These are phyloP conservation scores for Ahaetulla prasina DNA, from an alignment of 2,113 vertebrate genomes.

Conservation along the genomic window DNA sequence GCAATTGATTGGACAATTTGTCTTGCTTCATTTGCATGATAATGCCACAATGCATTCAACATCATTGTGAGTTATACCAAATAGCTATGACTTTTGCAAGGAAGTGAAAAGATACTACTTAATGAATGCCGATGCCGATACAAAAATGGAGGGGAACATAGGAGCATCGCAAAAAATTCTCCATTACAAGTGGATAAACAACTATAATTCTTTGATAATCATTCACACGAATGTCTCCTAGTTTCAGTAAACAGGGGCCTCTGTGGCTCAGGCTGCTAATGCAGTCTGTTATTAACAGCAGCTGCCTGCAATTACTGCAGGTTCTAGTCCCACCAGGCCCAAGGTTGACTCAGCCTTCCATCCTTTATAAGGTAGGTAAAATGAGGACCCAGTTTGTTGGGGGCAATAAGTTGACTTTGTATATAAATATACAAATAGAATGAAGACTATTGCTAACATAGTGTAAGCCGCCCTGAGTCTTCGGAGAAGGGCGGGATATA, in stretches of 20 bases:
- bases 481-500: too few species aligned
- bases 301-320: too few species aligned
- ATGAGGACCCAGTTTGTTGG: too few species aligned
- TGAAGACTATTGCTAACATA: too few species aligned
- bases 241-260: not conserved
- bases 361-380: too few species aligned
- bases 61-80: not conserved
- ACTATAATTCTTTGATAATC: not conserved
- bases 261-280: too few species aligned
- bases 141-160: not conserved
- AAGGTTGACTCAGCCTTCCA: too few species aligned
- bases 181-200: not conserved
- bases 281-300: too few species aligned
- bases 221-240: not conserved
- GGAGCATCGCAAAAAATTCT: not conserved
- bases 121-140: not conserved
- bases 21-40: not conserved
- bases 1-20: not conserved
- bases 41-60: not conserved
- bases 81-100: not conserved
- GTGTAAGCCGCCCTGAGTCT: too few species aligned
- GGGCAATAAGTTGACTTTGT: too few species aligned
- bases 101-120: not conserved
- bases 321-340: too few species aligned
- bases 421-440: too few species aligned